These are phyloP conservation scores for Paracentrotus lividus DNA, from an alignment of 53 echinoderm and acorn worm species.

Conservation along the genomic window DNA sequence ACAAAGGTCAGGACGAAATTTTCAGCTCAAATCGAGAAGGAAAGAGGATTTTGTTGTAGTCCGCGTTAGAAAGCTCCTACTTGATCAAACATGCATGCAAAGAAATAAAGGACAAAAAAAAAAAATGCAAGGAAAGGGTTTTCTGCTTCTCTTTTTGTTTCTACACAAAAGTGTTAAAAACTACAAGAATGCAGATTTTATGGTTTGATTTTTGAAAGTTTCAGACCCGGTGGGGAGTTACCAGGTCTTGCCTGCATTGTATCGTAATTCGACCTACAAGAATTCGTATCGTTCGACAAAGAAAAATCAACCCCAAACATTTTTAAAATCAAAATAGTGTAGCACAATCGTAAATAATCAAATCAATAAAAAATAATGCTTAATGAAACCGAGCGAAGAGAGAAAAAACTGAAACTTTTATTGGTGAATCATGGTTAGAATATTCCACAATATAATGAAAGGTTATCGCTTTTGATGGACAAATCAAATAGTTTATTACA, in stretches of 20 bases:
- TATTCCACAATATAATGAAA: background rate
- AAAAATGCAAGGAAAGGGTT: too few species aligned
- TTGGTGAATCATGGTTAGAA: slow-evolving; percentile 54
- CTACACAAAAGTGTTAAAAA: too few species aligned
- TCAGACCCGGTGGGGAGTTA: background rate
- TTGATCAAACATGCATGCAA: too few species aligned
- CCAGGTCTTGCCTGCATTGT: background rate
- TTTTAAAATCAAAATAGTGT: slow-evolving; percentile 8
- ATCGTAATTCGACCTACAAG: slow-evolving; percentile 43
- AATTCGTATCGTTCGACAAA: slow-evolving; percentile 35
- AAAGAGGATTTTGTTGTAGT: too few species aligned
- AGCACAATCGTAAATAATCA: slow-evolving; percentile 53
- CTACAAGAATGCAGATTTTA: too few species aligned
- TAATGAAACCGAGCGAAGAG: background rate
- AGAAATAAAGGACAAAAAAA: too few species aligned
- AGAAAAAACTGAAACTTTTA: background rate
- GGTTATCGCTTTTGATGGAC: background rate
- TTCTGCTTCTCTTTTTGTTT: too few species aligned
- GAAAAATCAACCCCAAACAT: background rate
- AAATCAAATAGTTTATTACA: slow-evolving; percentile 53
- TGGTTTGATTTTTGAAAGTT: background rate
- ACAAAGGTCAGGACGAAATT: too few species aligned
- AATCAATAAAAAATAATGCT: slow-evolving; percentile 40
- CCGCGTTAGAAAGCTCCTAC: too few species aligned
- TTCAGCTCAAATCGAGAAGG: too few species aligned